A percentile compares a stretch with the other conserved stretches of the same genome.
These are phyloP conservation scores for Galemys pyrenaicus DNA, from an alignment of 2,113 vertebrate genomes.

Conservation along the genomic window DNA sequence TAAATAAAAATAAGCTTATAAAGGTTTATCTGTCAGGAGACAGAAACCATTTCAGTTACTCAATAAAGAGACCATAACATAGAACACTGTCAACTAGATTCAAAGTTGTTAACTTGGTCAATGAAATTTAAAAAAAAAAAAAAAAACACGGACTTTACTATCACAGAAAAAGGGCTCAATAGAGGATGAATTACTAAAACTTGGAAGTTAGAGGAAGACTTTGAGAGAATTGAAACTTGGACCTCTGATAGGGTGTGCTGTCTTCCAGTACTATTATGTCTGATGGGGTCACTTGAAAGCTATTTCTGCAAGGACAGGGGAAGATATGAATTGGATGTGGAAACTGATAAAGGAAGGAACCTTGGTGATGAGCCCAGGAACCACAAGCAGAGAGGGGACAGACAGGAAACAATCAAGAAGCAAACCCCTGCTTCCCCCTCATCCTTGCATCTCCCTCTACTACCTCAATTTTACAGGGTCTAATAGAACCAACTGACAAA, in stretches of 20 bases:
- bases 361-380: not conserved
- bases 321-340: not conserved
- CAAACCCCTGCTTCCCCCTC: not conserved
- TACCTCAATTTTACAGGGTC: not conserved
- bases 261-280: not conserved
- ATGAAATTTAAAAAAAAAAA: not conserved
- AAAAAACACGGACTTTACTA: not conserved
- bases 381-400: not conserved
- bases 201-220: not conserved
- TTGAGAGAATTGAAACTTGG: not conserved
- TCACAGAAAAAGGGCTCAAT: not conserved
- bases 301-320: not conserved
- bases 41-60: not conserved
- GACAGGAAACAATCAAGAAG: not conserved
- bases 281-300: not conserved
- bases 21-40: not conserved
- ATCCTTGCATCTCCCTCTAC: not conserved
- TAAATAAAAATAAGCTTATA: not conserved
- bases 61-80: constrained; percentile 1
- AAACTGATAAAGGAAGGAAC: not conserved
- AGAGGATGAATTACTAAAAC: not conserved
- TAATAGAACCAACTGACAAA: not conserved
- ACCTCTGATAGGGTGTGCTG: not conserved
- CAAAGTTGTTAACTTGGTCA: not conserved
- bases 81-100: not conserved